A percentile compares a stretch with the other conserved stretches of the same genome.
phyloP scores from a whole-genome alignment of 2,113 vertebrate genomes.

The Pachypanchax playfairii region DNA sequence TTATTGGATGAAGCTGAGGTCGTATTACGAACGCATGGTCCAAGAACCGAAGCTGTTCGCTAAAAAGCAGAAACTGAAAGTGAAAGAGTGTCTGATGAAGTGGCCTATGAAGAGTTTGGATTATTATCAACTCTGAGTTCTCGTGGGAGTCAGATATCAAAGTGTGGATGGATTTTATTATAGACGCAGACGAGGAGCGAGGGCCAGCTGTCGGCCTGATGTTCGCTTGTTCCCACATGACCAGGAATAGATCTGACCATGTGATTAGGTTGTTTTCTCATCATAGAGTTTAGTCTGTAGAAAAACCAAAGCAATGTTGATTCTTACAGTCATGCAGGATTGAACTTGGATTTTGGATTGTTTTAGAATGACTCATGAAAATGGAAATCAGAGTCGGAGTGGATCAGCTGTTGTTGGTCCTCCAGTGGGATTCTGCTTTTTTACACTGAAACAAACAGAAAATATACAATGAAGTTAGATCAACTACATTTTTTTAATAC shows the following conservation, averaged over 20 bases:
- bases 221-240: conserved; percentile 63
- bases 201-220: conserved; percentile 67
- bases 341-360: not conserved
- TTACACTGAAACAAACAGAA: not conserved
- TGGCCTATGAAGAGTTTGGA: too few species aligned
- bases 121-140: conserved; percentile 34
- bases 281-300: conserved; percentile 2
- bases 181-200: conserved; percentile 34
- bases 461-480: not conserved
- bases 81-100: conserved; percentile 16
- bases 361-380: too few species aligned
- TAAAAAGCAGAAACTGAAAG: conserved; percentile 45
- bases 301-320: not conserved
- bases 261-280: conserved; percentile 51
- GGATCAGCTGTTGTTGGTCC: conserved; percentile 8
- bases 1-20: too few species aligned
- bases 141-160: conserved; percentile 42
- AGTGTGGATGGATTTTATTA: conserved; percentile 30
- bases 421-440: not conserved
- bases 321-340: not conserved
- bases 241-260: conserved; percentile 58
- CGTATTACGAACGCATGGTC: conserved; percentile 58
- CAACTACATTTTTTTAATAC: not conserved
- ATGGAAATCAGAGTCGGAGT: too few species aligned
- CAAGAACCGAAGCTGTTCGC: conserved; percentile 14